These are phyloP conservation scores for Meloidogyne hapla DNA, from an alignment of 1,140 invertebrate species.

Conservation along the genomic window DNA sequence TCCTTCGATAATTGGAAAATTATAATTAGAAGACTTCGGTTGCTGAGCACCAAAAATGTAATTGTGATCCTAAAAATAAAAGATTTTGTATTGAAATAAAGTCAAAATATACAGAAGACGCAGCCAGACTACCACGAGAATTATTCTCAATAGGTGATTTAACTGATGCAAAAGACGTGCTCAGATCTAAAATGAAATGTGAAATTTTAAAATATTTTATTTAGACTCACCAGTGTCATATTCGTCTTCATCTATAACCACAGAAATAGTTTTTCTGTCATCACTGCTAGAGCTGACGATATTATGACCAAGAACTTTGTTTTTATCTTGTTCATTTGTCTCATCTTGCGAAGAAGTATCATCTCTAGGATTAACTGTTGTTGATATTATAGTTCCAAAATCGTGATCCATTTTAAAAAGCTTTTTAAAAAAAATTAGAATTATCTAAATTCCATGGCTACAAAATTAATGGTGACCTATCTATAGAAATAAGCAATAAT, in stretches of 20 bases:
- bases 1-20: constrained; percentile 9
- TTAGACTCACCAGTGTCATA: constrained; percentile 2
- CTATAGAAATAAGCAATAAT: too few species aligned
- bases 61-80: constrained; percentile 10
- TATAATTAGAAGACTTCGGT: not conserved
- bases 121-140: not conserved
- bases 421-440: not conserved
- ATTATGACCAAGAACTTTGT: constrained; percentile 1
- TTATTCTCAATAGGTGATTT: not conserved
- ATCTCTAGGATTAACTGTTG: constrained; percentile 7
- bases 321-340: constrained; percentile 5
- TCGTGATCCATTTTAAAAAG: constrained; percentile 21
- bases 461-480: too few species aligned
- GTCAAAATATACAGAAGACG: not conserved
- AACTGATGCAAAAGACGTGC: not conserved
- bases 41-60: not conserved
- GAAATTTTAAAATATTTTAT: not conserved
- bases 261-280: constrained; percentile 13
- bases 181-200: not conserved
- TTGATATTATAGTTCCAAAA: not conserved
- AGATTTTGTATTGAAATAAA: not conserved
- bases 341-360: not conserved
- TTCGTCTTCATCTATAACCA: constrained; percentile 24
- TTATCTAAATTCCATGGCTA: too few species aligned
- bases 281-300: constrained; percentile 4